Evolutionary conservation across 2,888 invertebrate species (phyloP).

Genomic region (Synergus itoensis): DNA sequence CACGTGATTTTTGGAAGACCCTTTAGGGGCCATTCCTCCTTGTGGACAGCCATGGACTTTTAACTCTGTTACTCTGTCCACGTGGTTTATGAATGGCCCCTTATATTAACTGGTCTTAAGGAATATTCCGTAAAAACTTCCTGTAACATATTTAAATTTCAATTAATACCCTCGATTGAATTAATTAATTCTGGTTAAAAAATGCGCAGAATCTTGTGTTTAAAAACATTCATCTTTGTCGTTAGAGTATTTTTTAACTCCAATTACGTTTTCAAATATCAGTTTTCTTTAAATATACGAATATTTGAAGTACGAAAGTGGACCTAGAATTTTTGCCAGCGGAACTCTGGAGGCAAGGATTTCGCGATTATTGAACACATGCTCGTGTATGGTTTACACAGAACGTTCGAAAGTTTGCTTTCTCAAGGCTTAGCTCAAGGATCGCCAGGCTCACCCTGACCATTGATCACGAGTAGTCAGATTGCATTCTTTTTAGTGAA

Average conservation of each 20-base stretch:
- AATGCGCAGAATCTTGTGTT: background rate
- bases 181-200: background rate
- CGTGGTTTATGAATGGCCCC: too few relatives aligned
- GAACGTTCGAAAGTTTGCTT: constrained; percentile 33
- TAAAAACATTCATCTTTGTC: background rate
- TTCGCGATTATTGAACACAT: constrained; percentile 28
- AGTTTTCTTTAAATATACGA: background rate
- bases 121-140: too few relatives aligned
- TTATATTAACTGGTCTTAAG: too few relatives aligned
- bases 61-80: too few relatives aligned
- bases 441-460: constrained; percentile 40
- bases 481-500: constrained; percentile 28
- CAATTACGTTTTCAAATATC: background rate
- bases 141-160: too few relatives aligned
- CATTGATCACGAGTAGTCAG: constrained; percentile 21
- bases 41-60: too few relatives aligned
- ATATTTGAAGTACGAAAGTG: constrained; percentile 17
- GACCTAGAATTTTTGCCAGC: constrained; percentile 12
- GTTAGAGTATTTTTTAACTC: background rate
- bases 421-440: constrained; percentile 47
- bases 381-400: constrained; percentile 10
- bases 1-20: too few relatives aligned
- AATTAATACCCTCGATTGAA: too few relatives aligned
- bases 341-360: constrained; percentile 20
- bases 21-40: too few relatives aligned